phyloP scores from a whole-genome alignment of 2,888 invertebrate species.

The Furcula furcula region DNA sequence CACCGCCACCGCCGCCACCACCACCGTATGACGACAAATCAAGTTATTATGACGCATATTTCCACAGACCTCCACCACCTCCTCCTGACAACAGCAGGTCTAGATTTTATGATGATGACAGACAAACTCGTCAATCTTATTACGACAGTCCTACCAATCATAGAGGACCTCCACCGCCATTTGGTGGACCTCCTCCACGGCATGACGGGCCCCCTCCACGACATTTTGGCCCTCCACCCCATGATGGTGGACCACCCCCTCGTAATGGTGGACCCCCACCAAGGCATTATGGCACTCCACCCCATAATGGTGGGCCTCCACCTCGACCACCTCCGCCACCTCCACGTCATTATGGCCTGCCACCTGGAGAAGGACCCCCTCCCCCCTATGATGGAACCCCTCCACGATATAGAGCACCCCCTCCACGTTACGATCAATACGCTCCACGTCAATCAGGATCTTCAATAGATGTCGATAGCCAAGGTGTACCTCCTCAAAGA shows the following conservation, averaged over 20 bases:
- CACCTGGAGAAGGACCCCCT: slow-evolving; percentile 8
- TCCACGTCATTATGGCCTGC: slow-evolving; percentile 7
- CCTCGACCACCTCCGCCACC: slow-evolving; percentile 9
- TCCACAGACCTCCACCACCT: slow-evolving; percentile 8
- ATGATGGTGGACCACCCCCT: slow-evolving; percentile 7
- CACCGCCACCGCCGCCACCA: slow-evolving; percentile 15
- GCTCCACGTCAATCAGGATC: slow-evolving; percentile 6
- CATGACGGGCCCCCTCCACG: slow-evolving; percentile 6
- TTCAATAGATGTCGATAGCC: no score
- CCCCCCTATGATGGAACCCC: slow-evolving; percentile 6
- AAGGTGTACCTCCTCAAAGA: no score
- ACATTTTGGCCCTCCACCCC: slow-evolving; percentile 11
- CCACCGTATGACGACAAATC: slow-evolving; percentile 12
- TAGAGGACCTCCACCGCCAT: slow-evolving; percentile 13
- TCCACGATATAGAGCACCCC: background rate
- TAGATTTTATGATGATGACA: slow-evolving; percentile 10
- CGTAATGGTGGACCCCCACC: slow-evolving; percentile 6
- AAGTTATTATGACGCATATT: slow-evolving; percentile 7
- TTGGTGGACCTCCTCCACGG: slow-evolving; percentile 8
- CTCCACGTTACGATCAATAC: slow-evolving; percentile 1
- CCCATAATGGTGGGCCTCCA: slow-evolving; percentile 10
- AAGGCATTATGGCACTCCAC: slow-evolving; percentile 11
- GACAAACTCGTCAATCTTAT: slow-evolving; percentile 13
- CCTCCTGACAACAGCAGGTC: background rate
- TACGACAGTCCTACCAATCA: slow-evolving; percentile 7